Percentiles rank a stretch among this genome's conserved stretches.
phyloP scores from a whole-genome alignment of 2,113 vertebrate genomes.

The Oceanites oceanicus region DNA sequence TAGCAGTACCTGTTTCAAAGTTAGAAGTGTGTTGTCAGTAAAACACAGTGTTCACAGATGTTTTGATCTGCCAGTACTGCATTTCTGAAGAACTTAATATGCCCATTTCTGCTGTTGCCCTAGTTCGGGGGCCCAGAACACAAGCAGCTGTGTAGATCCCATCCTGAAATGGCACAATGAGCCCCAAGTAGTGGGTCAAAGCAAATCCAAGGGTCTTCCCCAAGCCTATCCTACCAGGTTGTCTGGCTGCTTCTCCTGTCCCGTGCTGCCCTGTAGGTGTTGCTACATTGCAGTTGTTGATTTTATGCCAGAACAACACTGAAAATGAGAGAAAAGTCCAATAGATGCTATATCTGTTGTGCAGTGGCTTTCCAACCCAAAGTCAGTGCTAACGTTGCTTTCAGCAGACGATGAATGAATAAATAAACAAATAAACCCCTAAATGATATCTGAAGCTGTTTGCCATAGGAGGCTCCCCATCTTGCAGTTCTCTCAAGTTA shows the following conservation, averaged over 20 bases:
- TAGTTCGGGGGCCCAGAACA: not conserved
- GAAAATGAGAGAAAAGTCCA: not conserved
- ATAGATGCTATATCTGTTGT: not conserved
- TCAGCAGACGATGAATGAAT: not conserved
- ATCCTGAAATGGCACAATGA: not conserved
- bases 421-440: not conserved
- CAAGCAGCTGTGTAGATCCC: not conserved
- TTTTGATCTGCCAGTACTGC: slow-evolving; percentile 19
- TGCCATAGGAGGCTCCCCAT: not conserved
- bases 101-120: not conserved
- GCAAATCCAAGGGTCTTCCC: not conserved
- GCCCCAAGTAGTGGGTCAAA: not conserved
- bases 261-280: not conserved
- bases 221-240: not conserved
- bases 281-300: not conserved
- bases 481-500: not conserved
- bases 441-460: not conserved
- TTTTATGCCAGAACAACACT: not conserved
- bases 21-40: slow-evolving; percentile 30
- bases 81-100: slow-evolving; percentile 31
- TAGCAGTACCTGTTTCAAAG: slow-evolving; percentile 17
- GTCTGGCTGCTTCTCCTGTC: not conserved
- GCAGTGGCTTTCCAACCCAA: not conserved
- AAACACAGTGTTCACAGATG: slow-evolving; percentile 20
- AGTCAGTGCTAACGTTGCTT: not conserved